Conservation (phyloP, 2,888 invertebrate genomes). For the Apotomis betuletana region DNA sequence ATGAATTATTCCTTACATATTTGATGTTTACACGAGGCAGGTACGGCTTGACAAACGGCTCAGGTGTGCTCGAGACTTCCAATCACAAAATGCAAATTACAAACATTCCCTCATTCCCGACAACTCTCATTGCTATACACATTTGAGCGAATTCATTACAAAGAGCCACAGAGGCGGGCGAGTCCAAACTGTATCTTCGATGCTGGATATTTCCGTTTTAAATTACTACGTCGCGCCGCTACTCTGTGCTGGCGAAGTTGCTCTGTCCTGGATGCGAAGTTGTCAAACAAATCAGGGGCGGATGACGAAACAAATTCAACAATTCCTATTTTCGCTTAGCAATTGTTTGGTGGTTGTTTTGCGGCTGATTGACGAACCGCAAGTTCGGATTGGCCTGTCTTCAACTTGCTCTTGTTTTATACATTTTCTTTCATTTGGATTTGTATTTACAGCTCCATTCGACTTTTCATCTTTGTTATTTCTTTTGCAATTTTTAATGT, state of each 20-base stretch:
- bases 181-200: not conserved
- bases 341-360: conserved; percentile 47
- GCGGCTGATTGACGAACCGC: conserved; percentile 54
- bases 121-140: conserved; percentile 53
- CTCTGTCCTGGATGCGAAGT: conserved; percentile 38
- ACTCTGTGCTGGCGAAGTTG: conserved; percentile 33
- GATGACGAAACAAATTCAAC: conserved; percentile 56
- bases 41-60: conserved; percentile 57
- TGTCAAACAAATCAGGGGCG: conserved; percentile 53
- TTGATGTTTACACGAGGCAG: conserved; percentile 59
- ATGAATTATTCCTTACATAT: conserved; percentile 60
- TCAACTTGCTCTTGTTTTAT: conserved; percentile 40
- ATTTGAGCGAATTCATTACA: conserved; percentile 54
- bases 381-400: conserved; percentile 54
- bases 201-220: conserved; percentile 7
- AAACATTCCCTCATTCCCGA: conserved; percentile 51
- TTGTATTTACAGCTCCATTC: conserved; percentile 24
- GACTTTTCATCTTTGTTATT: conserved; percentile 20
- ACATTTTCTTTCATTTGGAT: conserved; percentile 40
- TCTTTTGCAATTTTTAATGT: conserved; percentile 11
- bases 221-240: conserved; percentile 42
- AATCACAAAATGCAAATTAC: conserved; percentile 67
- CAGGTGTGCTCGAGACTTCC: conserved; percentile 60
- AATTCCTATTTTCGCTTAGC: conserved; percentile 50
- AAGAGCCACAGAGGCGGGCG: conserved; percentile 23